Conservation (phyloP, 2,888 invertebrate species). For the Gisinianus flammeolus region DNA sequence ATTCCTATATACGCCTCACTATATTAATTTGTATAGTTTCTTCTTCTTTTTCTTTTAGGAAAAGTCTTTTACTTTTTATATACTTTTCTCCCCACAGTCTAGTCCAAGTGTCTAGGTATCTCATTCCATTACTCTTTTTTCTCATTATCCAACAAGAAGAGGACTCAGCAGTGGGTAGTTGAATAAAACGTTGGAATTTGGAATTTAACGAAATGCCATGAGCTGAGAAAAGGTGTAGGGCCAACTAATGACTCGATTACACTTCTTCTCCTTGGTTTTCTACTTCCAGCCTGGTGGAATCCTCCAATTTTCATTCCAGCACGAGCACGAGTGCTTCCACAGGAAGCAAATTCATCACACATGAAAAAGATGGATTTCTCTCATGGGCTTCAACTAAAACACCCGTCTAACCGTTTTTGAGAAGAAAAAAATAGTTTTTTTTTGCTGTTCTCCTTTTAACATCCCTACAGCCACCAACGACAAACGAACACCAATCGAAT, state of each 20-base stretch:
- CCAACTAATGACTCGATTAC: conserved; percentile 30
- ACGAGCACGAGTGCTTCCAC: background rate
- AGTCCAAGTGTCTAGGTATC: background rate
- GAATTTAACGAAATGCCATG: conserved; percentile 1
- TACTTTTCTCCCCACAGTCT: background rate
- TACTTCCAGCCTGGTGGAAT: background rate
- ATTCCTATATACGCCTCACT: background rate
- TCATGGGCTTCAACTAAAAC: background rate
- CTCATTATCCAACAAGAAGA: conserved; percentile 24
- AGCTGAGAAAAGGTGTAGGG: conserved; percentile 28
- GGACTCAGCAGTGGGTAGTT: background rate
- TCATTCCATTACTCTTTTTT: conserved; percentile 11
- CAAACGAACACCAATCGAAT: background rate
- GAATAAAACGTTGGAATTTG: conserved; percentile 18
- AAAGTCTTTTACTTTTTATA: background rate
- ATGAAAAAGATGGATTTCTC: conserved; percentile 1
- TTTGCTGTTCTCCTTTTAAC: background rate
- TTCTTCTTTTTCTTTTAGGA: conserved; percentile 4
- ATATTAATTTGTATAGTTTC: background rate
- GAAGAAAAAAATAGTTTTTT: background rate
- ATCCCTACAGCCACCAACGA: background rate
- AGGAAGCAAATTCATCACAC: conserved; percentile 25
- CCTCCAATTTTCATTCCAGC: conserved; percentile 36
- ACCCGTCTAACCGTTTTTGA: background rate
- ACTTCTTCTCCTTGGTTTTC: conserved; percentile 2